Conservation (phyloP, 2,113 vertebrate species). For the Salminus brasiliensis region DNA sequence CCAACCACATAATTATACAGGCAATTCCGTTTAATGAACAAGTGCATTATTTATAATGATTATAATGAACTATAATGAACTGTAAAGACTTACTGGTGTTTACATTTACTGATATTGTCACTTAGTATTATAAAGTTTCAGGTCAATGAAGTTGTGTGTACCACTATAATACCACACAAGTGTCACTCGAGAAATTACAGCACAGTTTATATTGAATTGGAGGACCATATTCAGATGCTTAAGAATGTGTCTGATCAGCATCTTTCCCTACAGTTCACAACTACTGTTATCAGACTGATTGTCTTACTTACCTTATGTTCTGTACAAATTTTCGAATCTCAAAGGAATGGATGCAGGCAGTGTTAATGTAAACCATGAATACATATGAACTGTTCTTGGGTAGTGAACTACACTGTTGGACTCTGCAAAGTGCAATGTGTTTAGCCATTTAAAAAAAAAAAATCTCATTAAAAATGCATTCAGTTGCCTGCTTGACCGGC, state of each 20-base stretch:
- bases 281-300: background rate
- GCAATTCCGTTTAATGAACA: no score
- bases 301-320: background rate
- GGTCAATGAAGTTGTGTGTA: no score
- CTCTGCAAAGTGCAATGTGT: slow-evolving; percentile 31
- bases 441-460: slow-evolving; percentile 1
- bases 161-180: no score
- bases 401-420: background rate
- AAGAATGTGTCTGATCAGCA: background rate
- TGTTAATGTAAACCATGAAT: slow-evolving; percentile 23
- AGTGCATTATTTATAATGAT: no score
- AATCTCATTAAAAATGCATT: slow-evolving; percentile 39
- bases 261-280: background rate
- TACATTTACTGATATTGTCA: no score
- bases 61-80: no score
- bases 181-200: background rate
- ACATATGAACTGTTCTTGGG: background rate
- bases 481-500: slow-evolving; percentile 28
- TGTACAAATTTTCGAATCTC: background rate
- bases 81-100: no score
- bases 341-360: background rate
- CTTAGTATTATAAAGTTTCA: no score
- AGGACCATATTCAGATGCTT: background rate
- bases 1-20: no score
- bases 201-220: background rate